These are phyloP conservation scores for Amazona vittata DNA, from an alignment of 2,113 vertebrate genomes.

Conservation along the genomic window DNA sequence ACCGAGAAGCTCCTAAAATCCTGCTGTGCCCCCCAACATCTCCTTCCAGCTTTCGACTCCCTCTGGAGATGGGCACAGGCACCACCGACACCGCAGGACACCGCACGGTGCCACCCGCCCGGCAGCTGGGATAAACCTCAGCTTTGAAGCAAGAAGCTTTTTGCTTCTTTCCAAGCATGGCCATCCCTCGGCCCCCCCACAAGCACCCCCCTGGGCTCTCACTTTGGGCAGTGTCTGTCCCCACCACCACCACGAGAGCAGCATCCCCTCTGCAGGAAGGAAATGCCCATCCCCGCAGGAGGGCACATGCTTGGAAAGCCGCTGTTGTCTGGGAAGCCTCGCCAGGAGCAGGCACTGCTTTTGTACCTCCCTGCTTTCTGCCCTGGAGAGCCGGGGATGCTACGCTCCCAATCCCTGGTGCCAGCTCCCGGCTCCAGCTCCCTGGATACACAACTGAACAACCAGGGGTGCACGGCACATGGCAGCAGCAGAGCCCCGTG, in stretches of 20 bases:
- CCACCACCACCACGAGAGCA: rapidly evolving
- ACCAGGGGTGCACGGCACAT: rapidly evolving
- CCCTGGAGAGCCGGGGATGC: not conserved
- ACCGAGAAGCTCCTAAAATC: not conserved
- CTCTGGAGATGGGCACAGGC: rapidly evolving
- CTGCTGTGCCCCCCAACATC: too few relatives aligned
- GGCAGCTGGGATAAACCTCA: rapidly evolving
- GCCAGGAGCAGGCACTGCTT: not conserved
- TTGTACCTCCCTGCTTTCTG: not conserved
- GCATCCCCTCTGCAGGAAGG: not conserved
- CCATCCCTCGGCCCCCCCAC: not conserved
- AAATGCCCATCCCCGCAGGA: not conserved
- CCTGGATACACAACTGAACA: not conserved
- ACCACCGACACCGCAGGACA: not conserved
- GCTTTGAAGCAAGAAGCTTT: not conserved
- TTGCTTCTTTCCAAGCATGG: not conserved
- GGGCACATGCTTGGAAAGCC: not conserved
- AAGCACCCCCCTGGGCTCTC: rapidly evolving
- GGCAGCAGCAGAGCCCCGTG: not conserved
- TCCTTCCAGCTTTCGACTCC: not conserved
- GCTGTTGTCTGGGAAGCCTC: not conserved
- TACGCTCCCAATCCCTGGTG: rapidly evolving
- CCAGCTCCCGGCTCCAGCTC: not conserved
- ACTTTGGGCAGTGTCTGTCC: not conserved
- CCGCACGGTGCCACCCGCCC: rapidly evolving